Evolutionary conservation across 2,888 invertebrate species (phyloP).

Genomic region (Scaeva pyrastri): DNA sequence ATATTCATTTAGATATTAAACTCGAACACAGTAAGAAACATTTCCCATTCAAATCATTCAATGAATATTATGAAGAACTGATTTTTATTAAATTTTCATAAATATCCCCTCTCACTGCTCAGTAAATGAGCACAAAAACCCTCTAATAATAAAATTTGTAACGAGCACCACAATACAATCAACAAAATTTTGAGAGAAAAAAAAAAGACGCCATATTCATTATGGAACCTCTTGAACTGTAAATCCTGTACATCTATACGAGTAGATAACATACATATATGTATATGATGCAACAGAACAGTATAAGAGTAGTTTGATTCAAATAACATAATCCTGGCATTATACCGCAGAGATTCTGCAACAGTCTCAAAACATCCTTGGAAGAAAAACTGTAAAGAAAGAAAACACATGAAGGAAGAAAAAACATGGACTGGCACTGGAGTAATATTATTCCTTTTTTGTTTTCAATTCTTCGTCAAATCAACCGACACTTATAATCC

Average conservation of each 20-base stretch:
- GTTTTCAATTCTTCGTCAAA: conserved; percentile 32
- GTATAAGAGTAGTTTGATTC: conserved; percentile 38
- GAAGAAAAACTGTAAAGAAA: conserved; percentile 35
- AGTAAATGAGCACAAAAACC: conserved; percentile 47
- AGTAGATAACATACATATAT: no score
- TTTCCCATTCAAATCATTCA: conserved; percentile 24
- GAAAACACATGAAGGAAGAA: conserved; percentile 2
- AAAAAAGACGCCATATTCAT: conserved; percentile 61
- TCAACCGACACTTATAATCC: conserved; percentile 73
- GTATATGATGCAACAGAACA: no score
- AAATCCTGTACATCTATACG: conserved; percentile 53
- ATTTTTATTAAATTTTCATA: conserved; percentile 73
- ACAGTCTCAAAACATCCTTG: conserved; percentile 65
- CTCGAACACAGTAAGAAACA: conserved; percentile 30
- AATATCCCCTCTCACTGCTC: conserved; percentile 32
- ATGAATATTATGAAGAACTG: conserved; percentile 41
- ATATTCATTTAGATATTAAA: neutral
- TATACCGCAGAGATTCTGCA: conserved; percentile 69
- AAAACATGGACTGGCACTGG: conserved; percentile 33
- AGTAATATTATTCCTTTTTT: neutral
- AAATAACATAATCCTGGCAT: conserved; percentile 73
- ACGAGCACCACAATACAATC: neutral
- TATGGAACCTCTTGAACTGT: conserved; percentile 72
- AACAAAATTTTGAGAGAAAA: no score
- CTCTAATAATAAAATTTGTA: conserved; percentile 42